Evolutionary conservation across 2,797 vertebrate genomes (phyloP).

Genomic region (Cryptoprocta ferox): DNA sequence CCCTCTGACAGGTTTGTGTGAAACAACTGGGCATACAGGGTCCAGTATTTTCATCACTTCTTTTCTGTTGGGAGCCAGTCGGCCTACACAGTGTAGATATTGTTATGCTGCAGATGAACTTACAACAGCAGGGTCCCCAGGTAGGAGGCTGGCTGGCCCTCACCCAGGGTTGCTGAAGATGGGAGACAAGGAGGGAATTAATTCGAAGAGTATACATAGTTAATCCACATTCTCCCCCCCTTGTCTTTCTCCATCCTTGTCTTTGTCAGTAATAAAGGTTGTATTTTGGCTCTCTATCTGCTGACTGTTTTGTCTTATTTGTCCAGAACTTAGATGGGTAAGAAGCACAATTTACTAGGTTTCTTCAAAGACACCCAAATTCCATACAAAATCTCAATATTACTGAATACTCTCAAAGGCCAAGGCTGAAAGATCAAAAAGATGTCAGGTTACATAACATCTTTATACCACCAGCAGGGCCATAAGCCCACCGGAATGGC

Average conservation of each 20-base stretch:
- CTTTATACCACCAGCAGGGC: neutral
- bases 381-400: neutral
- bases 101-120: neutral
- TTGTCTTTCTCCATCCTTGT: neutral
- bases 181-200: accelerated
- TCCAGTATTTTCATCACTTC: neutral
- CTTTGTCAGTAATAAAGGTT: neutral
- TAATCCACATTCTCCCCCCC: neutral
- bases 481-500: neutral
- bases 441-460: neutral
- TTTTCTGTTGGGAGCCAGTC: neutral
- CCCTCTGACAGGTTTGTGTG: neutral
- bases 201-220: neutral
- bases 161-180: neutral
- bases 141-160: neutral
- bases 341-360: neutral
- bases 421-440: neutral
- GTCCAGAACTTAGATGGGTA: neutral
- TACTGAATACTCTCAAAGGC: neutral
- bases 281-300: neutral
- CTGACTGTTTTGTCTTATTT: neutral
- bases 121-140: neutral
- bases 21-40: neutral
- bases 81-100: neutral
- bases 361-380: neutral